Evolutionary conservation across 92 coral and sea anemone species (phyloP), one percentile per base, ranked within the genome.

Genomic region (Phymanthus crucifer): DNA sequence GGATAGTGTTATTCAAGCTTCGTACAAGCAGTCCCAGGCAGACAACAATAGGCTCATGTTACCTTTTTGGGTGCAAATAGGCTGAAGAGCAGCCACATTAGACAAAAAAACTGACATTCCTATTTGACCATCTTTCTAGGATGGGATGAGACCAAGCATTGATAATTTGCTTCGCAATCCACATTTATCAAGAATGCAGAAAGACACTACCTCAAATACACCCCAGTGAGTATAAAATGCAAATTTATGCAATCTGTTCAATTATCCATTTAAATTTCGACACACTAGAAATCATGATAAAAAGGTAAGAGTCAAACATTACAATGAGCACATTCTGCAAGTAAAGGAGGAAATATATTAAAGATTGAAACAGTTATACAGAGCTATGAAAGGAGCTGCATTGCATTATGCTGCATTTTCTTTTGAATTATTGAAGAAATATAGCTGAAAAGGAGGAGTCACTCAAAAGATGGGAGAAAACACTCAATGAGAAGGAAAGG

Each of bases 381-480:
- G 14, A 43, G 14, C 10, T 10, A 43, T 43, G 14, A 10, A 14
- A 43, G 48, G 48, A 7, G 48, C 48, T 17, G n/a, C n/a, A n/a
- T n/a, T 36, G 24, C n/a, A 27, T 16, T 1, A 66, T 75, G 17
- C 24, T 27, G 21, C 24, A 32, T 54, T 40, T 12, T 61, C 11
- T 61, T 50, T 7, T 43, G 21, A 50, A 11, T n/a, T n/a, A n/a
- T 34, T 50, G 65, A 43, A 88, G 93, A 50, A 77, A 83, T 75
- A 87, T 82, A 57, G 71, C 82, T 66, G 88, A 88, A 72, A 85
- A 79, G 74, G 98, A 95, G 47, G 95, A 92, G 12, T 83, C 86
- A 26, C 88, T 85, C 23, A 92, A 84, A 80, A 86, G 91, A 78
- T 85, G 94, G 97, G 98, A 95, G 83, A 88, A 83, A 71, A 91